Conservation (phyloP, 2,797 vertebrate genomes). For the Enteromius treurensis region DNA sequence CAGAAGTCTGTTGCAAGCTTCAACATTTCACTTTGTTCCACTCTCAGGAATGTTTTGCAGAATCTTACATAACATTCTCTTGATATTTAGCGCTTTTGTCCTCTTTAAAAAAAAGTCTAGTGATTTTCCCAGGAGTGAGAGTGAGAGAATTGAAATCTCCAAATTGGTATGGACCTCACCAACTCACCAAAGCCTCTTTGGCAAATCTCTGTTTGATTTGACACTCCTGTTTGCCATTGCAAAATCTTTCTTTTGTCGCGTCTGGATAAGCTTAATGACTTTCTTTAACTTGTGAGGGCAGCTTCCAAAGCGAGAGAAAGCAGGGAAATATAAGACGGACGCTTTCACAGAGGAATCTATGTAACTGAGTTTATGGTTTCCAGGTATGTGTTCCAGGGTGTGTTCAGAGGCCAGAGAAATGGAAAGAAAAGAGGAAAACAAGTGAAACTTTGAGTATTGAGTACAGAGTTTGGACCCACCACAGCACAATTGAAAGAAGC, state of each 20-base stretch:
- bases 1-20: background rate
- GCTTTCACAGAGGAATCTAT: slow-evolving; percentile 27
- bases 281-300: slow-evolving; percentile 56
- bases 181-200: slow-evolving; percentile 58
- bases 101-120: slow-evolving; percentile 45
- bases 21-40: background rate
- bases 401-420: background rate
- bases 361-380: background rate
- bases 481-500: slow-evolving; percentile 71
- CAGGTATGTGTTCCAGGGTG: background rate
- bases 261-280: slow-evolving; percentile 62
- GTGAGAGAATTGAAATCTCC: slow-evolving; percentile 56
- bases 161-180: slow-evolving; percentile 62
- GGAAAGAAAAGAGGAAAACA: background rate
- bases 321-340: slow-evolving; percentile 40
- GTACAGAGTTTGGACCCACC: slow-evolving; percentile 73
- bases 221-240: slow-evolving; percentile 60
- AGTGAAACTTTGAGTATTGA: background rate
- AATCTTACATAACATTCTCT: slow-evolving; percentile 32
- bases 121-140: slow-evolving; percentile 60
- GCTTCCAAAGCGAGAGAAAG: slow-evolving; percentile 41
- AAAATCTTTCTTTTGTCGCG: slow-evolving; percentile 61
- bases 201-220: slow-evolving; percentile 64
- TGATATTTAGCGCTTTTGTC: slow-evolving; percentile 38
- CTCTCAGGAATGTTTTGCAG: background rate